Base-by-base conservation (phyloP, 2,113 vertebrate species). In the Myrmophylax atrothorax region DNA sequence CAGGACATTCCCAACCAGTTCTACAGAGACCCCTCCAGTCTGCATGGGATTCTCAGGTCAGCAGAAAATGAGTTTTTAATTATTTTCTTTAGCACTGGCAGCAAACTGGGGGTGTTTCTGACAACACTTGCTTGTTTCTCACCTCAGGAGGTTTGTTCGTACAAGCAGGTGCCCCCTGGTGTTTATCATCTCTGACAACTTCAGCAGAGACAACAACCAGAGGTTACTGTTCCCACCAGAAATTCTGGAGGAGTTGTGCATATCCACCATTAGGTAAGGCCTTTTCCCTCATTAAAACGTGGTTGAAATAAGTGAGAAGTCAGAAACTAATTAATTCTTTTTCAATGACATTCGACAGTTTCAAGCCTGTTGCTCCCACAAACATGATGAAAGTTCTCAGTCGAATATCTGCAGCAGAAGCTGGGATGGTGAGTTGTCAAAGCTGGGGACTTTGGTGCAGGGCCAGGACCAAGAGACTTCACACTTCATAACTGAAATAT, bases 1-100 rank as follows among this genome's bases (percentile, higher is more conserved):
- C 91, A 99, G 99, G 99, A 99, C 90, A 98, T 99, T 74, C 99
- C 99, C 58, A 99, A 99, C 96, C 99, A 99, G 59, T 99, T 99
- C 98, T 99, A 99, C 98, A 97, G 98, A 91, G 98, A 99, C 79
- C 98, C 98, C 52, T 91, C 94, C 64, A 97, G 96, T 85, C 97
- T 99, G 66, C 99, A 99, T 92, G 98, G 98, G 69, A 93, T 99
- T 87, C 98, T 99, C 87, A 99, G 99, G 99, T 99, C 75, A 98
- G 98, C 95, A 80, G 78, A 37, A 90, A 35, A 25, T 17, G 59
- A 46, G 3, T 66, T 91, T 82, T 68, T 63, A 91, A 31, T 59
- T 6, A 37, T 28, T 44, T 55, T 42, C 44, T 72, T 74, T 58
- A 58, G 35, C 3, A 19, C 29, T 69, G 38, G 3, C 33, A 87